A percentile compares a stretch with the other conserved stretches of the same genome.
phyloP scores from a whole-genome alignment of 2,113 vertebrate species.

The Boulengeromyrus knoepffleri region DNA sequence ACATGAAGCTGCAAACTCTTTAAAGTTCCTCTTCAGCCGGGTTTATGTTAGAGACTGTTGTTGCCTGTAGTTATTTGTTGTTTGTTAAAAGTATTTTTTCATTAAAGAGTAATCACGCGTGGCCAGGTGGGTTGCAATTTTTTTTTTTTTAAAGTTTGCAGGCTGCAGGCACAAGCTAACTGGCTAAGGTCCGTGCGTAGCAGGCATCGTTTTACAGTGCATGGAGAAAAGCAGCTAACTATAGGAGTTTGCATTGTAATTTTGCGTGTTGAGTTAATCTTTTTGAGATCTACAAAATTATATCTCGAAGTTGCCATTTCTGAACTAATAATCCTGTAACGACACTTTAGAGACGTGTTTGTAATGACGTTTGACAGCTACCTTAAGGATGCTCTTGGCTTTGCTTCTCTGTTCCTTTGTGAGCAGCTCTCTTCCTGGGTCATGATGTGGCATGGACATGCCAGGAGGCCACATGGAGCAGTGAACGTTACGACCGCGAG shows the following conservation, averaged over 20 bases:
- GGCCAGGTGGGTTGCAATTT: neutral
- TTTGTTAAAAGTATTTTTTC: neutral
- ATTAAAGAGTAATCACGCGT: neutral
- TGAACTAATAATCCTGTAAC: neutral
- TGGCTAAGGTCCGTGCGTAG: neutral
- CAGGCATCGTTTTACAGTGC: neutral
- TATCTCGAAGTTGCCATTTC: neutral
- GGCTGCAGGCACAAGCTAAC: neutral
- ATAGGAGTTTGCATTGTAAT: neutral
- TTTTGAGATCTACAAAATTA: neutral
- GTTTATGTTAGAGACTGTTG: neutral
- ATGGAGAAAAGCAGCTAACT: neutral
- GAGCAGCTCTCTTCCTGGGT: constrained; percentile 49
- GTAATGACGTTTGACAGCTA: neutral
- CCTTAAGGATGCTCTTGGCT: neutral
- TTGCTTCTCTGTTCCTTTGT: constrained; percentile 31
- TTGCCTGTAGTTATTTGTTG: neutral
- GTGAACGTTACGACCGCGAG: constrained; percentile 49
- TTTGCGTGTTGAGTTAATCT: neutral
- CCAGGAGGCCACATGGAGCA: constrained; percentile 49
- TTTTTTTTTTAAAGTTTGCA: neutral
- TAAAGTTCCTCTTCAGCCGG: neutral
- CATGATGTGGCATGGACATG: constrained; percentile 69
- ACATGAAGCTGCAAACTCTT: neutral
- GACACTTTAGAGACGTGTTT: neutral